These are phyloP conservation scores for Drosophila kepulauana DNA, from an alignment of 1,140 invertebrate species.

Conservation along the genomic window DNA sequence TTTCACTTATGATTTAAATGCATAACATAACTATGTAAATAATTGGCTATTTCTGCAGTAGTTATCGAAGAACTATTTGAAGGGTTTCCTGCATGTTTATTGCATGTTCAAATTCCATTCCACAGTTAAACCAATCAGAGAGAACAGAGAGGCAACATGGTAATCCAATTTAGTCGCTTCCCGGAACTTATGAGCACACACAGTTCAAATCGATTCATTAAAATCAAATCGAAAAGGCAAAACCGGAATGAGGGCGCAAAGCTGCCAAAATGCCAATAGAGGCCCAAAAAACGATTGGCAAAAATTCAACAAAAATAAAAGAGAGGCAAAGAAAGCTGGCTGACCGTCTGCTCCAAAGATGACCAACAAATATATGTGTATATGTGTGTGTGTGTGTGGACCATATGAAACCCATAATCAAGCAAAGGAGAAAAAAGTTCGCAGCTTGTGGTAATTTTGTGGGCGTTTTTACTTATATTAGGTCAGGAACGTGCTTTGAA, in stretches of 20 bases:
- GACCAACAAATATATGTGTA: constrained; percentile 25
- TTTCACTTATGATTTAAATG: constrained; percentile 21
- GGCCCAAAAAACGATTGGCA: constrained; percentile 44
- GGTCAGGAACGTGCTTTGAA: constrained; percentile 84
- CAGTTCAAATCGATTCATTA: constrained; percentile 67
- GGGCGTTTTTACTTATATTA: constrained; percentile 84
- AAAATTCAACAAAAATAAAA: constrained; percentile 47
- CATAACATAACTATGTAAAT: neutral
- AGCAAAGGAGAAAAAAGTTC: constrained; percentile 59
- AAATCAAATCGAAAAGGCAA: constrained; percentile 55
- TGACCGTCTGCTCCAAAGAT: constrained; percentile 28
- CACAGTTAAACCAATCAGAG: neutral
- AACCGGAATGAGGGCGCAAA: constrained; percentile 59
- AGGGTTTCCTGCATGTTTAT: constrained; percentile 3
- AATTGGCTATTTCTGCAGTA: neutral
- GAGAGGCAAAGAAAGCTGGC: constrained; percentile 49
- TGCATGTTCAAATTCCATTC: constrained; percentile 13
- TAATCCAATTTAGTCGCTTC: constrained; percentile 76
- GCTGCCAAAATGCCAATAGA: constrained; percentile 40
- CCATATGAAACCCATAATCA: constrained; percentile 46
- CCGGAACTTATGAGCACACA: constrained; percentile 68
- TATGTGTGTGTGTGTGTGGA: constrained; percentile 1
- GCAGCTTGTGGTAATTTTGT: constrained; percentile 84
- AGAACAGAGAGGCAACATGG: constrained; percentile 55
- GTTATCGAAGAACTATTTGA: neutral